These are phyloP conservation scores for Macaca mulatta DNA, from an alignment of 2,113 vertebrate species.

Conservation along the genomic window DNA sequence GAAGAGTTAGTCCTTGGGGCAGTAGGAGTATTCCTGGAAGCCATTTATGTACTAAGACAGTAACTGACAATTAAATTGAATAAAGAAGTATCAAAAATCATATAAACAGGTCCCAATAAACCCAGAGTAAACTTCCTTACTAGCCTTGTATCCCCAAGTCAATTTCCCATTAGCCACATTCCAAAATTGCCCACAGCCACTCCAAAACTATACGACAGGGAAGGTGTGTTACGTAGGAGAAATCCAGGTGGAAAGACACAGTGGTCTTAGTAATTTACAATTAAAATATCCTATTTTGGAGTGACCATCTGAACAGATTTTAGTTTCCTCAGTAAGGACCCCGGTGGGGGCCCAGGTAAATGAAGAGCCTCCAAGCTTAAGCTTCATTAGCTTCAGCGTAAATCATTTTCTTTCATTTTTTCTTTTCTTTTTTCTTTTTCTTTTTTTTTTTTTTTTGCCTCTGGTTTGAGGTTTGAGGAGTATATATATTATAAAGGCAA, in stretches of 20 bases:
- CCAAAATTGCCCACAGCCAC: background rate
- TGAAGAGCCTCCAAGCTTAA: background rate
- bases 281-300: constrained; percentile 4
- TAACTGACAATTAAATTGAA: background rate
- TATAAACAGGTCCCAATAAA: background rate
- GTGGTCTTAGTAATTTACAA: background rate
- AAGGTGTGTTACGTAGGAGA: background rate
- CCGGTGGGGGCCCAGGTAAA: background rate
- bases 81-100: background rate
- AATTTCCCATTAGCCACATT: background rate
- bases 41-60: background rate
- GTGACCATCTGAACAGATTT: background rate
- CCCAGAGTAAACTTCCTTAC: background rate
- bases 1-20: background rate
- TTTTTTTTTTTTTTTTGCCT: background rate
- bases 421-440: background rate
- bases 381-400: background rate
- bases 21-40: background rate
- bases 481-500: background rate
- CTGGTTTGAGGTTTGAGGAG: background rate
- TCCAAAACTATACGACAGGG: background rate
- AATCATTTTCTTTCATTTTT: background rate
- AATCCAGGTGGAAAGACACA: background rate
- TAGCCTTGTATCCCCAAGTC: background rate
- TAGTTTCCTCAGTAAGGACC: background rate